A percentile compares a stretch with the other conserved stretches of the same genome.
Evolutionary conservation across 2,797 vertebrate species (phyloP).

Genomic region (Threskiornis aethiopicus): DNA sequence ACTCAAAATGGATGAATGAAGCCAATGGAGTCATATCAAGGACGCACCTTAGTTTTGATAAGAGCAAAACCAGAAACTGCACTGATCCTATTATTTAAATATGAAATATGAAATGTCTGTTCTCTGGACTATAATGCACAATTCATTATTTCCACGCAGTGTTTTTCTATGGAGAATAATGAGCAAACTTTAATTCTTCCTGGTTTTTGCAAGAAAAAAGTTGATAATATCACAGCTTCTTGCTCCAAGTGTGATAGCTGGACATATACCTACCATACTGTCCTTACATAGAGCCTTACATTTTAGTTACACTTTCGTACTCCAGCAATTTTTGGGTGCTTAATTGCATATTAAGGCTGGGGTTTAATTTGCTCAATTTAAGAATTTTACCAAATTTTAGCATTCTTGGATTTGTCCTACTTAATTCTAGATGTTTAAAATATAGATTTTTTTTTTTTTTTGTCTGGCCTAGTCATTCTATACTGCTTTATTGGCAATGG

Average conservation of each 20-base stretch:
- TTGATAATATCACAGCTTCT: neutral
- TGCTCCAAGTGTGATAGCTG: too few species aligned
- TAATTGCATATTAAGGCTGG: neutral
- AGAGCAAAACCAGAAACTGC: neutral
- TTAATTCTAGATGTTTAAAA: neutral
- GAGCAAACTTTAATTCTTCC: neutral
- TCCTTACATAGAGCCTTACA: neutral
- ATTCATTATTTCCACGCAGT: neutral
- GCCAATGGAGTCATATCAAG: neutral
- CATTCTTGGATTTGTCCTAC: neutral
- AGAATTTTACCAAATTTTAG: neutral
- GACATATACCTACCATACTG: neutral
- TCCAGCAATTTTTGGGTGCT: neutral
- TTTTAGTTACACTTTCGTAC: neutral
- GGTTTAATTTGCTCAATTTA: neutral
- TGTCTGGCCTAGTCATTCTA: neutral
- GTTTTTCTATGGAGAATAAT: neutral
- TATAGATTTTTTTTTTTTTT: neutral
- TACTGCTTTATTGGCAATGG: neutral
- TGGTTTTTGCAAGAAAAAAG: neutral
- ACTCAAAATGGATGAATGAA: neutral
- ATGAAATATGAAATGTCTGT: neutral
- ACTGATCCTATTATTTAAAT: neutral
- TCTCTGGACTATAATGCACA: neutral
- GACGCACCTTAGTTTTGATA: neutral